Conservation (phyloP, 2,888 invertebrate species). For the Tenthredo amoena region DNA sequence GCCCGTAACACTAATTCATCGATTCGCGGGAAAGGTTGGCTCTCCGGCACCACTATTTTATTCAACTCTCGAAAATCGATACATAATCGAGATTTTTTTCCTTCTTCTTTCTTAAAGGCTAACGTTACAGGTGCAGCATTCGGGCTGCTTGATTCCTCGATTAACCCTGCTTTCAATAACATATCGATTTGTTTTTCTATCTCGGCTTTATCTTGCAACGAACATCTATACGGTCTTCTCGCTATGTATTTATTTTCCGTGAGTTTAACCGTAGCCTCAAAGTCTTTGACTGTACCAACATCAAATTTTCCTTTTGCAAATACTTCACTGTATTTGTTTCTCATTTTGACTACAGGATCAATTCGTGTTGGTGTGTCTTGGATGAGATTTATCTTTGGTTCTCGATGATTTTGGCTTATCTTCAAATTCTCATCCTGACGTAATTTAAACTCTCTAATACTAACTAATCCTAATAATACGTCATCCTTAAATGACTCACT, state of each 20-base stretch:
- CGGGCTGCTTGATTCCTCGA: slow-evolving; percentile 62
- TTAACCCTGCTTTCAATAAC: slow-evolving; percentile 60
- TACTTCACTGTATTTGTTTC: too few relatives aligned
- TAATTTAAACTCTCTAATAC: too few relatives aligned
- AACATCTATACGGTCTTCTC: slow-evolving; percentile 56
- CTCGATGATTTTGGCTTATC: too few relatives aligned
- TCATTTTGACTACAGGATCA: too few relatives aligned
- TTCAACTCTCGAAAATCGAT: slow-evolving; percentile 66
- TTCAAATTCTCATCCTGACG: slow-evolving; percentile 55
- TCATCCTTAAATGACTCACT: slow-evolving; percentile 41
- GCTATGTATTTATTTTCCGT: slow-evolving; percentile 53
- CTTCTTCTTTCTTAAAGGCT: slow-evolving; percentile 64
- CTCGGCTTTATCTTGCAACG: slow-evolving; percentile 59
- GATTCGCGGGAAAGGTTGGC: slow-evolving; percentile 58
- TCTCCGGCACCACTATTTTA: slow-evolving; percentile 58
- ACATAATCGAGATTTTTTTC: slow-evolving; percentile 66
- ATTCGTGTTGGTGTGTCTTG: too few relatives aligned
- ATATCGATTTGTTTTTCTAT: slow-evolving; percentile 59
- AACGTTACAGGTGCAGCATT: slow-evolving; percentile 64
- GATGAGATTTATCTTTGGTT: too few relatives aligned
- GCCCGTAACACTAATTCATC: slow-evolving; percentile 56
- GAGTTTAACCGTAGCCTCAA: slow-evolving; percentile 55
- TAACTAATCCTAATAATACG: slow-evolving; percentile 49
- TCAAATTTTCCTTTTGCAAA: slow-evolving; percentile 56
- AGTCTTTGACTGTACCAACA: slow-evolving; percentile 54